These are phyloP conservation scores for Bombus turneri DNA, from an alignment of 1,140 invertebrate genomes.

Conservation along the genomic window DNA sequence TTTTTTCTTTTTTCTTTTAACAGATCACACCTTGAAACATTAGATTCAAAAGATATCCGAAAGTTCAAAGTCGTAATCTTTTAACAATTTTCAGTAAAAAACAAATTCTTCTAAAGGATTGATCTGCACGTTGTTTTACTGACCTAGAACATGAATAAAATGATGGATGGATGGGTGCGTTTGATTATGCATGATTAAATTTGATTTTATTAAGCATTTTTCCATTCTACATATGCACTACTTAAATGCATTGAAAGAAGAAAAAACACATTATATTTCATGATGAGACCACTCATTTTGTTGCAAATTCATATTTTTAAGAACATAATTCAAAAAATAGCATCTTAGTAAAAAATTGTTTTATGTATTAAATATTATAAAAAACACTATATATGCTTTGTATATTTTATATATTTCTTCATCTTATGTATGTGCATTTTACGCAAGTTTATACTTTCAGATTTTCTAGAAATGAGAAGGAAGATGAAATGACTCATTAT, in stretches of 20 bases:
- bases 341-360: no score
- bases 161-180: not conserved
- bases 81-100: not conserved
- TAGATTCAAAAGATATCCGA: conserved; percentile 15
- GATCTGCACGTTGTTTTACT: conserved; percentile 31
- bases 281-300: not conserved
- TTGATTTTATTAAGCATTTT: not conserved
- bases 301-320: no score
- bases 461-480: no score
- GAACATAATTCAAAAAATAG: no score
- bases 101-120: conserved; percentile 16
- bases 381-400: not conserved
- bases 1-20: not conserved
- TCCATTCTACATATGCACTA: not conserved
- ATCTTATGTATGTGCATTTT: no score
- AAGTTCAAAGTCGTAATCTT: not conserved
- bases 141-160: conserved; percentile 20
- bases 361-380: not conserved
- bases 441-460: no score
- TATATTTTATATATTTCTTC: no score
- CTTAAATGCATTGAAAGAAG: not conserved
- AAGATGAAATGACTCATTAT: not conserved
- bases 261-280: not conserved
- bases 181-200: not conserved
- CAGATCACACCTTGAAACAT: not conserved